phyloP scores from a whole-genome alignment of 2,888 invertebrate species.

The Lithosia quadra region DNA sequence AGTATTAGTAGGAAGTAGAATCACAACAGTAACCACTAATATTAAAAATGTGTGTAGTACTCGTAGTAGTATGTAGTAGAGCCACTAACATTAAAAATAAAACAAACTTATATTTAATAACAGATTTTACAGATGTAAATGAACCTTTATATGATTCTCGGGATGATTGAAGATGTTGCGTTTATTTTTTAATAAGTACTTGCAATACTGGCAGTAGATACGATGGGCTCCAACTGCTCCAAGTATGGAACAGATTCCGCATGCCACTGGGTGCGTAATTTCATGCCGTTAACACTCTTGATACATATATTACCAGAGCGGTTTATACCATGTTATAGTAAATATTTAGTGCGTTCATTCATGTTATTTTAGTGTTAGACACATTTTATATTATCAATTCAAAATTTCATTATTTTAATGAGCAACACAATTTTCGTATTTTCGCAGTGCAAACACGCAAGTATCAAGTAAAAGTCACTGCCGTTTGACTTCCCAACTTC shows the following conservation, averaged over 20 bases:
- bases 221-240: conserved; percentile 60
- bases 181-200: conserved; percentile 14
- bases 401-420: too few relatives aligned
- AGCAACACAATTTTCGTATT: too few relatives aligned
- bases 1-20: too few relatives aligned
- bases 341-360: not conserved
- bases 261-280: conserved; percentile 67
- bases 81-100: too few relatives aligned
- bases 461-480: too few relatives aligned
- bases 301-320: conserved; percentile 73
- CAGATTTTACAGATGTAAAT: not conserved
- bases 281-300: conserved; percentile 52
- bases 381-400: too few relatives aligned
- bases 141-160: not conserved
- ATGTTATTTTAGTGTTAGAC: not conserved
- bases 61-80: too few relatives aligned
- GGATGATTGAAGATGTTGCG: not conserved
- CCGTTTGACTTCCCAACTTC: too few relatives aligned
- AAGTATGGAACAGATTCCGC: conserved; percentile 72
- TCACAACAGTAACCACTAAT: too few relatives aligned
- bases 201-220: conserved; percentile 42
- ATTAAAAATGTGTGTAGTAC: too few relatives aligned
- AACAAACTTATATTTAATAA: not conserved
- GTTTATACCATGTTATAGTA: conserved; percentile 30
- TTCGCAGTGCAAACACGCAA: too few relatives aligned